Percentiles rank a stretch among this genome's conserved stretches.
Evolutionary conservation across 2,888 invertebrate genomes (phyloP).

Genomic region (Holacanthella duospinosa): DNA sequence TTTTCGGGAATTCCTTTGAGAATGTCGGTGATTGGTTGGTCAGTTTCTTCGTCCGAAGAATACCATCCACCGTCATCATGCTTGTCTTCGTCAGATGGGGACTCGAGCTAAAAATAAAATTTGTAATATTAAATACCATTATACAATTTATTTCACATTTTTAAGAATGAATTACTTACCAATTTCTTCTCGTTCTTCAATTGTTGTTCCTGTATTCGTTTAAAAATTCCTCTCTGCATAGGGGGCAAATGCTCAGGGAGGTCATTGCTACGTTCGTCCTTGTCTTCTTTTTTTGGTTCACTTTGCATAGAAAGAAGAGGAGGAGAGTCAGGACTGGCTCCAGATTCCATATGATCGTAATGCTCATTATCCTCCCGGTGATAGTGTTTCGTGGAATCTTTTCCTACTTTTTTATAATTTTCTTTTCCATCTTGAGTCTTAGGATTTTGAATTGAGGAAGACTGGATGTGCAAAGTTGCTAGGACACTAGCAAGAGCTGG

Average conservation of each 20-base stretch:
- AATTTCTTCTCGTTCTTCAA: constrained; percentile 45
- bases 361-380: neutral
- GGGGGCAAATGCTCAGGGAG: constrained; percentile 49
- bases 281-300: constrained; percentile 9
- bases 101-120: constrained; percentile 12
- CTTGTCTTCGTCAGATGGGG: constrained; percentile 17
- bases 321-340: neutral
- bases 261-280: constrained; percentile 1
- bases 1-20: constrained; percentile 4
- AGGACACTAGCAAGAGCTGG: constrained; percentile 32
- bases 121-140: neutral
- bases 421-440: neutral
- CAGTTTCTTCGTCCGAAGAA: constrained; percentile 67
- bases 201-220: constrained; percentile 57
- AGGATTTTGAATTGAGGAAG: constrained; percentile 12
- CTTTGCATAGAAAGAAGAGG: constrained; percentile 7
- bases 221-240: constrained; percentile 55
- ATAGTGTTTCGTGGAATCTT: neutral
- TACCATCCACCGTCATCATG: constrained; percentile 51
- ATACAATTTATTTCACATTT: neutral
- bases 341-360: neutral
- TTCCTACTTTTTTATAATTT: neutral
- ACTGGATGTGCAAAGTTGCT: constrained; percentile 26
- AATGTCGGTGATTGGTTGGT: constrained; percentile 34
- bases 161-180: too few species aligned